Conservation (phyloP, 2,113 vertebrate species). For the Oncorhynchus tshawytscha region DNA sequence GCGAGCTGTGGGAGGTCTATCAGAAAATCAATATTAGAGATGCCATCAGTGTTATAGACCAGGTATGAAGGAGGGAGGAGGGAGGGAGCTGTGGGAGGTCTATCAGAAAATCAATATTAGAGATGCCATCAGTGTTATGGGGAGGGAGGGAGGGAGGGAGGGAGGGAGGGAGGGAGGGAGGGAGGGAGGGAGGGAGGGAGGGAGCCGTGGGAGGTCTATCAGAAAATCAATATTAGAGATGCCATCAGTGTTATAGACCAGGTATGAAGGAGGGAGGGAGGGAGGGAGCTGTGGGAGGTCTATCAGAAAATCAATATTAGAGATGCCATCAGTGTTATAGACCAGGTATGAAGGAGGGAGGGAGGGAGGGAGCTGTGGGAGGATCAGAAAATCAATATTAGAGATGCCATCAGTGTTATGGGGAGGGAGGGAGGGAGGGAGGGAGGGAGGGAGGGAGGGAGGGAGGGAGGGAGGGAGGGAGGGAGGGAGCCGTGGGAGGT, state of each 20-base stretch:
- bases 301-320: no score
- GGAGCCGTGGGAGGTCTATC: fast-evolving
- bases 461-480: background rate
- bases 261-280: no score
- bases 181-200: background rate
- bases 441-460: background rate
- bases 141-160: slow-evolving; percentile 77
- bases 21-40: slow-evolving; percentile 97
- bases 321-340: no score
- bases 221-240: no score
- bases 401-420: slow-evolving; percentile 93
- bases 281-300: slow-evolving; percentile 70
- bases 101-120: slow-evolving; percentile 98
- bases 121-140: slow-evolving; percentile 93
- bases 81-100: slow-evolving; percentile 84
- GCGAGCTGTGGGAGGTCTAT: slow-evolving; percentile 95
- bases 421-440: no score
- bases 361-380: slow-evolving; percentile 80
- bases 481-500: no score
- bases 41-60: slow-evolving; percentile 93
- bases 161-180: slow-evolving; percentile 69
- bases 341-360: no score
- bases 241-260: slow-evolving; percentile 50
- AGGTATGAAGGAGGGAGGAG: slow-evolving; percentile 69
- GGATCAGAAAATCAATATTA: slow-evolving; percentile 96